Percentiles rank a stretch among this genome's conserved stretches.
phyloP scores from a whole-genome alignment of 2,797 vertebrate genomes.

The Rhabdophis nuchalis region DNA sequence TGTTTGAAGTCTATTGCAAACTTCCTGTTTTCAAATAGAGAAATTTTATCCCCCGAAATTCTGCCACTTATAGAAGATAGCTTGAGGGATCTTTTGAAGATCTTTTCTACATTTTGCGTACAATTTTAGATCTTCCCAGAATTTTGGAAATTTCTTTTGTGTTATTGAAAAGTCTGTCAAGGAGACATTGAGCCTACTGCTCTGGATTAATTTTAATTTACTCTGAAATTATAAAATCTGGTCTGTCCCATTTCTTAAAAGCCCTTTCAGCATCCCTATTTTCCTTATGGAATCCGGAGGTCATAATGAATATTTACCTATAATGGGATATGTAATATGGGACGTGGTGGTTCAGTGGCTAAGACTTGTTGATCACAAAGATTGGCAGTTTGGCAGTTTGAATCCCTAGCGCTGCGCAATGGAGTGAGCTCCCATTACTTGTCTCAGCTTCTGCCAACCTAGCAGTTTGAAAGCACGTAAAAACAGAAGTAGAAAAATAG shows the following conservation, averaged over 20 bases:
- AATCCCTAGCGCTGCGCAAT: no score
- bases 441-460: no score
- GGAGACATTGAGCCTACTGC: not conserved
- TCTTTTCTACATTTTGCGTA: not conserved
- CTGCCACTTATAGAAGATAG: not conserved
- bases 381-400: no score
- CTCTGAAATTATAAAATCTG: not conserved
- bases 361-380: no score
- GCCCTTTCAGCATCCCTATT: not conserved
- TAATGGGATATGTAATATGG: not conserved
- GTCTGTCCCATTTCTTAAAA: not conserved
- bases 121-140: not conserved
- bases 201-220: not conserved
- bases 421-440: no score
- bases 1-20: slow-evolving; percentile 54
- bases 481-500: no score
- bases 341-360: no score
- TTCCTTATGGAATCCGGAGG: not conserved
- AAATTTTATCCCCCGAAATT: not conserved
- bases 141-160: not conserved
- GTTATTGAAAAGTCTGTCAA: not conserved
- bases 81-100: not conserved
- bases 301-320: not conserved
- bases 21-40: slow-evolving; percentile 59
- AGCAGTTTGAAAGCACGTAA: no score